A percentile compares a stretch with the other conserved stretches of the same genome.
phyloP scores from a whole-genome alignment of 37 sponge, comb jelly and placozoan species.

The Aplysina aerophoba region DNA sequence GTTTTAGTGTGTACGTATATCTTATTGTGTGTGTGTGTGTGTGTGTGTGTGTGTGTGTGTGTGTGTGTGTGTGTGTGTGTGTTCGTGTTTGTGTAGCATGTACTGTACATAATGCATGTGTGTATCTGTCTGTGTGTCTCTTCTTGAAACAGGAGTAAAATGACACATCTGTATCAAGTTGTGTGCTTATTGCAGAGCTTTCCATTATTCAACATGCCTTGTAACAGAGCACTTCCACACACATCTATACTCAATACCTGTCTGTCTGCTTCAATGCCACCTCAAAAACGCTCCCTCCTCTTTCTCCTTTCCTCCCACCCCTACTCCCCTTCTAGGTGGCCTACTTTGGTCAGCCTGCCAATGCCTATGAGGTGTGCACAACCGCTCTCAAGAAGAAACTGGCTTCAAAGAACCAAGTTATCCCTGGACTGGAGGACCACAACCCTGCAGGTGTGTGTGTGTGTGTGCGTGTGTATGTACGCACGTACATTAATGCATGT shows the following conservation, averaged over 20 bases:
- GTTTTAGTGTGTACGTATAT: neutral
- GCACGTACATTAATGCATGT: too few relatives aligned
- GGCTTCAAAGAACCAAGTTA: conserved; percentile 23
- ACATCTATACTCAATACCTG: too few relatives aligned
- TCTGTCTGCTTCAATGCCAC: neutral
- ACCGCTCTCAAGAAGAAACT: conserved; percentile 30
- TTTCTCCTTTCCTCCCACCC: neutral
- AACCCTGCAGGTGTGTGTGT: conserved; percentile 33
- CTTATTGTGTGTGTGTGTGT: neutral
- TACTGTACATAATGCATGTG: too few relatives aligned
- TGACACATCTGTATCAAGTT: too few relatives aligned
- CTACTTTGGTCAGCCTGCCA: conserved; percentile 48
- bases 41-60: conserved; percentile 21
- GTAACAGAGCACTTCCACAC: too few relatives aligned
- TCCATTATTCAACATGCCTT: too few relatives aligned
- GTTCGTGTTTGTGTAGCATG: too few relatives aligned
- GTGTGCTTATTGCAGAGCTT: too few relatives aligned
- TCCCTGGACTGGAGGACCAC: conserved; percentile 39
- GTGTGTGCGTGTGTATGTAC: too few relatives aligned
- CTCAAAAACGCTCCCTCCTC: neutral
- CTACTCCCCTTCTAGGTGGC: conserved; percentile 65
- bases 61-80: neutral
- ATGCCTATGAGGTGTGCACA: conserved; percentile 53
- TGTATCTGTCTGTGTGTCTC: too few relatives aligned
- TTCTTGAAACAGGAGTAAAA: too few relatives aligned